Evolutionary conservation across 2,797 vertebrate genomes (phyloP).

Genomic region (Onychomys leucogaster): DNA sequence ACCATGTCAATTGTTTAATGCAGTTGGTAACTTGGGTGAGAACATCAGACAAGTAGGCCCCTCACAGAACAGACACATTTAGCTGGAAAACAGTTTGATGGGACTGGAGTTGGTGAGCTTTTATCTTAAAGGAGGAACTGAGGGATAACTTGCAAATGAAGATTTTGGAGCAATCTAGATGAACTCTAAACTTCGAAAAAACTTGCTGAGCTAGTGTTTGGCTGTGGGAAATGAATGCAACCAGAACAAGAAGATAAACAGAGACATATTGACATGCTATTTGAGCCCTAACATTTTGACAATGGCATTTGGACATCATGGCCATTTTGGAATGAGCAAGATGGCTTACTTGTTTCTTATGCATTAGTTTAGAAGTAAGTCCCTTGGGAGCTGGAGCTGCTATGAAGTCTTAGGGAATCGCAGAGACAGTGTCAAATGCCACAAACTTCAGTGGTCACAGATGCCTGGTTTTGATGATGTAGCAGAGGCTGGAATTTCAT

Average conservation of each 20-base stretch:
- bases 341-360: neutral
- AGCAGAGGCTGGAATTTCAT: neutral
- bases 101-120: neutral
- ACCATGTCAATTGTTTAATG: conserved; percentile 34
- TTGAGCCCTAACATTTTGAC: neutral
- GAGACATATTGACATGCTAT: neutral
- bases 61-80: neutral
- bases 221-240: conserved; percentile 14
- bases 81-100: neutral
- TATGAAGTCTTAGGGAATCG: neutral
- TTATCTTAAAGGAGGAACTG: neutral
- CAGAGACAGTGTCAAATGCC: neutral
- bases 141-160: neutral
- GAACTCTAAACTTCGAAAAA: neutral
- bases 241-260: neutral
- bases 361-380: neutral
- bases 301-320: neutral
- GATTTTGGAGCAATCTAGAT: neutral
- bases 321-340: neutral
- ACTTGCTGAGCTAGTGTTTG: conserved; percentile 18
- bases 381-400: neutral
- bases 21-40: conserved; percentile 3
- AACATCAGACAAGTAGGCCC: neutral
- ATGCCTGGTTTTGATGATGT: neutral
- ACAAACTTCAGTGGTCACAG: neutral